phyloP scores from a whole-genome alignment of 2,113 vertebrate genomes.

The Dasyprocta punctata region DNA sequence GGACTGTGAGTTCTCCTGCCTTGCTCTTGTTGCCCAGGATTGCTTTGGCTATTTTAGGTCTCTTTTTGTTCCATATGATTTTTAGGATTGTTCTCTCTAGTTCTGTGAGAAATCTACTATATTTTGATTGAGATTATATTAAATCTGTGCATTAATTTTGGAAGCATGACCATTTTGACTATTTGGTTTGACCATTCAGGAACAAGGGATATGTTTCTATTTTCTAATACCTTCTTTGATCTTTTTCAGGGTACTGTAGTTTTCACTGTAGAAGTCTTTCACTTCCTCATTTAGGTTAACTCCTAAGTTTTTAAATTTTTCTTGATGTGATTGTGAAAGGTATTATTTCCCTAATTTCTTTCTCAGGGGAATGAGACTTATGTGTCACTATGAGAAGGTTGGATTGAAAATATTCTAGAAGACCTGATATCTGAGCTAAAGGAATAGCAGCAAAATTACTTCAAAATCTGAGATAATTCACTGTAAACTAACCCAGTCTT shows the following conservation, averaged over 20 bases:
- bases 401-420: rapidly evolving
- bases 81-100: background rate
- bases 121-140: background rate
- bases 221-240: background rate
- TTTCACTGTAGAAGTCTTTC: background rate
- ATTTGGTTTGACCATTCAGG: background rate
- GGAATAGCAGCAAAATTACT: rapidly evolving
- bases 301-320: background rate
- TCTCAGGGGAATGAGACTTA: background rate
- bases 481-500: rapidly evolving
- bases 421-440: rapidly evolving
- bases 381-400: rapidly evolving
- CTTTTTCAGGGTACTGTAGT: background rate
- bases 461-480: background rate
- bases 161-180: background rate
- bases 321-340: background rate
- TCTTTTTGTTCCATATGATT: background rate
- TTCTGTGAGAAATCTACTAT: background rate
- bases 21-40: background rate
- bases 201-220: background rate
- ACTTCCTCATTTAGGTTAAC: background rate
- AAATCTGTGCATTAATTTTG: background rate
- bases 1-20: background rate
- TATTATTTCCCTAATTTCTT: background rate
- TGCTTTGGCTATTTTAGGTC: background rate